Conservation (phyloP, 2,888 invertebrate genomes). For the Pyralis farinalis region DNA sequence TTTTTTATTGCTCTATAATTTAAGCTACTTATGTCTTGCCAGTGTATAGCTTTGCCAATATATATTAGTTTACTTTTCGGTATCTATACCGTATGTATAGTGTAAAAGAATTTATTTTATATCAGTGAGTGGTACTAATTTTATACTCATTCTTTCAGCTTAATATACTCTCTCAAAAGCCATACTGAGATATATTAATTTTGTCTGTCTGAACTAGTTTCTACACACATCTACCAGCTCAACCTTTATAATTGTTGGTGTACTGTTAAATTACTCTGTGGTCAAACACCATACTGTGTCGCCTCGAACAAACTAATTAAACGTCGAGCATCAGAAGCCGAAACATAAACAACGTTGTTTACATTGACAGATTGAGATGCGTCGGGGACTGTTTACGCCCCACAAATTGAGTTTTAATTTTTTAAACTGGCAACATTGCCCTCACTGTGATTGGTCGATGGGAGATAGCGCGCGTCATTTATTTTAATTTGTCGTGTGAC, state of each 20-base stretch:
- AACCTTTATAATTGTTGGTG: neutral
- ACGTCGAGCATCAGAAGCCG: conserved; percentile 45
- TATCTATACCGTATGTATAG: too few relatives aligned
- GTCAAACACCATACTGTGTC: conserved; percentile 29
- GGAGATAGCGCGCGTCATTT: conserved; percentile 69
- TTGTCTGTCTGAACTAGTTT: too few relatives aligned
- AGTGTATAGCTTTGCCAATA: too few relatives aligned
- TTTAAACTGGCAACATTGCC: conserved; percentile 70
- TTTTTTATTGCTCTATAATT: too few relatives aligned
- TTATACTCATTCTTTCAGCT: too few relatives aligned
- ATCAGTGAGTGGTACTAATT: too few relatives aligned
- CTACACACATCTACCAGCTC: too few relatives aligned
- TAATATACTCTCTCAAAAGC: too few relatives aligned
- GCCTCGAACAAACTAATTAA: conserved; percentile 60
- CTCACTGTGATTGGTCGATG: conserved; percentile 47
- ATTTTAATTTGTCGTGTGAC: conserved; percentile 67
- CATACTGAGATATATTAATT: too few relatives aligned
- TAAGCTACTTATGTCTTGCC: too few relatives aligned
- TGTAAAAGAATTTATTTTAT: too few relatives aligned
- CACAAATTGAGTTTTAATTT: conserved; percentile 72
- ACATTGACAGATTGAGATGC: conserved; percentile 64
- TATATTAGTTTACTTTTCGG: too few relatives aligned
- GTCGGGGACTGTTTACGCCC: conserved; percentile 36
- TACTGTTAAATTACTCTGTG: conserved; percentile 11
- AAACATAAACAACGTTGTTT: conserved; percentile 66